Evolutionary conservation across 2,888 invertebrate species (phyloP).

Genomic region (Ellobium chinense): DNA sequence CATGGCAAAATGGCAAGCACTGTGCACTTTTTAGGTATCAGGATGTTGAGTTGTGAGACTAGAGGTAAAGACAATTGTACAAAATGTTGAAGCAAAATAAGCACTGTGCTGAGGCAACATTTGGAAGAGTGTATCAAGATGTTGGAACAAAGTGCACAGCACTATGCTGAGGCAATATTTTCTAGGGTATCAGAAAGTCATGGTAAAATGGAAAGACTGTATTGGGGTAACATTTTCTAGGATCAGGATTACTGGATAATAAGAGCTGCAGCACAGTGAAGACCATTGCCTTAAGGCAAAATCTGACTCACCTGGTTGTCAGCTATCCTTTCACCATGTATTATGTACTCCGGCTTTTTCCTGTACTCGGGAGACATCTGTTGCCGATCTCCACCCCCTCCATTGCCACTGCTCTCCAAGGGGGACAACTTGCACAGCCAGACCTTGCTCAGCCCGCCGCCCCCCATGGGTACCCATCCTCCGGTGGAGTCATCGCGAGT

Average conservation of each 20-base stretch:
- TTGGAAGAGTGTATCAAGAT: not conserved
- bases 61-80: not conserved
- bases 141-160: too few relatives aligned
- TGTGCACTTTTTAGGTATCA: too few relatives aligned
- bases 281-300: too few relatives aligned
- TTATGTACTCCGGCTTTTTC: conserved; percentile 86
- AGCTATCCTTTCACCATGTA: conserved; percentile 93
- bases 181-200: too few relatives aligned
- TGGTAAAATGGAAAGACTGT: too few relatives aligned
- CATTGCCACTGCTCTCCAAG: conserved; percentile 35
- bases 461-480: conserved; percentile 94
- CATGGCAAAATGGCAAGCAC: too few relatives aligned
- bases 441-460: conserved; percentile 96
- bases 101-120: not conserved
- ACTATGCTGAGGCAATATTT: too few relatives aligned
- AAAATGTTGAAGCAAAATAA: not conserved
- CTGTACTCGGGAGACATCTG: conserved; percentile 43
- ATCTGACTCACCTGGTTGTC: conserved; percentile 90
- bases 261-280: too few relatives aligned
- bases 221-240: too few relatives aligned
- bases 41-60: not conserved
- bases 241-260: too few relatives aligned
- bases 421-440: conserved; percentile 63
- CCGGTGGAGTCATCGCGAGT: conserved; percentile 97
- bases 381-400: conserved; percentile 39